Base-by-base conservation (phyloP, 2,797 vertebrate genomes). In the Dendrocincla tyrannina region DNA sequence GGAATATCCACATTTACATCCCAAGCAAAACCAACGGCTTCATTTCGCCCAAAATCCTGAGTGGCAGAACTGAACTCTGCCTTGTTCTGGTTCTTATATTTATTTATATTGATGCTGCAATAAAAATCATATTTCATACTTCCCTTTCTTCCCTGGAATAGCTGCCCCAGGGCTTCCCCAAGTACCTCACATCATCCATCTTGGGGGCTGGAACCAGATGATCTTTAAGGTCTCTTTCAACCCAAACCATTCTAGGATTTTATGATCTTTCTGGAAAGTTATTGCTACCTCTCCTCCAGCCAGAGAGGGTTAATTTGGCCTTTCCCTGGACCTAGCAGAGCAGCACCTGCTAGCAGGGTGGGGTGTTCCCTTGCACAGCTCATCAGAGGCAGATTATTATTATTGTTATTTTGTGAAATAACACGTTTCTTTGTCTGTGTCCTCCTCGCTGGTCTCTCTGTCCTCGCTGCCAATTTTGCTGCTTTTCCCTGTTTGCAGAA, bases 401-500 rank as follows among this genome's bases (percentile, higher is more conserved):
- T 32, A 39, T 90, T 73, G 73, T 68, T 83, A 63, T 83, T 93
- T 49, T 70, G 86, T 74, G 60, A 89, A 96, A 93, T 86, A 81
- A 88, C 75, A 76, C 0, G 5, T 84, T 88, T 35, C 92, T 96
- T 96, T 96, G 95, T 89, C 95, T 53, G 28, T 3, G 4, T 72
- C 80, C 79, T 79, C 30, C 14, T 88, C 1, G 1, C 83, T 20
- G 80, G 15, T 86, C 83, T 46, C 63, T 7, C 56, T 24, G 85
- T 86, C 72, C 79, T 88, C 1, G 1, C 76, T 82, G 90, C 93
- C 78, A 68, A 74, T 91, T 89, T 24, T 24, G 47, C 84, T 50
- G 81, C 88, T 93, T 55, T 33, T 33, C 72, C 49, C 81, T 91
- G 72, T 89, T 85, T 83, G 93, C 89, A 85, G 91, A 94, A 91